These are phyloP conservation scores for Paramisgurnus dabryanus DNA, from an alignment of 2,113 vertebrate species.

Conservation along the genomic window DNA sequence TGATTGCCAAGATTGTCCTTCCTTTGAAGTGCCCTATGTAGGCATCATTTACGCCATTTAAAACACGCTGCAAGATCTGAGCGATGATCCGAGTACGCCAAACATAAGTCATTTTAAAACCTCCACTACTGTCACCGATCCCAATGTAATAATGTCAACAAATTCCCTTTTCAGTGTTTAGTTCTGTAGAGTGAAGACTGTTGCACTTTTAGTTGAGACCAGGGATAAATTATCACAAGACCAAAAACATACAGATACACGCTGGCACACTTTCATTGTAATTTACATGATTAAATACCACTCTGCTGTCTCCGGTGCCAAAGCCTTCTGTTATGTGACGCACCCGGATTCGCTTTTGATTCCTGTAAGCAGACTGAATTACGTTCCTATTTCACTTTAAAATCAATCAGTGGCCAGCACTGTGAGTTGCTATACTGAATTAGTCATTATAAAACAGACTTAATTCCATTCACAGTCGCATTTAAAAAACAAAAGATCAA, in stretches of 20 bases:
- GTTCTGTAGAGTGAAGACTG: not conserved
- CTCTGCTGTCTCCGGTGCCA: conserved; percentile 19
- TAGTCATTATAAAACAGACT: conserved; percentile 7
- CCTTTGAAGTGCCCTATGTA: too few relatives aligned
- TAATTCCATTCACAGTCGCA: conserved; percentile 30
- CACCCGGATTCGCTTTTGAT: not conserved
- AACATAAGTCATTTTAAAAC: too few relatives aligned
- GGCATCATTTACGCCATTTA: too few relatives aligned
- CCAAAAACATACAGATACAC: conserved; percentile 30
- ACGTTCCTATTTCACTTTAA: conserved; percentile 11
- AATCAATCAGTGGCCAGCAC: conserved; percentile 14
- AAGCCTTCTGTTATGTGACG: conserved; percentile 18
- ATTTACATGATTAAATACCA: conserved; percentile 38
- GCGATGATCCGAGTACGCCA: too few relatives aligned
- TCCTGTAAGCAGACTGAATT: not conserved
- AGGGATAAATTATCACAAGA: conserved; percentile 3
- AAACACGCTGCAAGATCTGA: too few relatives aligned
- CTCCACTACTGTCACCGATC: not conserved
- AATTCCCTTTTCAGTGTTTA: not conserved
- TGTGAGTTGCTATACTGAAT: not conserved
- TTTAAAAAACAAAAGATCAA: not conserved
- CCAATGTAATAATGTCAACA: not conserved
- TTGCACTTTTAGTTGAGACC: not conserved
- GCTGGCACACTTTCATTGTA: conserved; percentile 28
- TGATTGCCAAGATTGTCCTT: too few relatives aligned